Evolutionary conservation across 2,113 vertebrate genomes (phyloP).

Genomic region (Passer montanus): DNA sequence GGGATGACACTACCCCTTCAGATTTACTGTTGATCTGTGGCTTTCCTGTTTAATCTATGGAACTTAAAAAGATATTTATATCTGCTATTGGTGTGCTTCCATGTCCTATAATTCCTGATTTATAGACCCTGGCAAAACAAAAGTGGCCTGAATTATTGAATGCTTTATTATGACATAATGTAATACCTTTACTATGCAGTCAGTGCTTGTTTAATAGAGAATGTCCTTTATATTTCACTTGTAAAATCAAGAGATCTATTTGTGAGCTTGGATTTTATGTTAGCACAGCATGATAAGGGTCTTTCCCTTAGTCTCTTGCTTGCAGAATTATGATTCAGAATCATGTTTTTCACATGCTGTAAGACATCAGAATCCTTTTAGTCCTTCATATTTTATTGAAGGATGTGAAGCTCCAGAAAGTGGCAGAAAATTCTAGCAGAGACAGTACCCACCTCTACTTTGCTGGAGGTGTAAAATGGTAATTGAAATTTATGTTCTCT

Average conservation of each 20-base stretch:
- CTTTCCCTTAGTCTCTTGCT: neutral
- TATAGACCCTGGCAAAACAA: neutral
- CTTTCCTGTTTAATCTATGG: neutral
- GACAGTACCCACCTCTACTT: neutral
- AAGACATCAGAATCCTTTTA: neutral
- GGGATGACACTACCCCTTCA: neutral
- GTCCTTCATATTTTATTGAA: neutral
- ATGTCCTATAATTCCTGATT: neutral
- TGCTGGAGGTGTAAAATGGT: neutral
- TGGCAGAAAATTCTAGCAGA: neutral
- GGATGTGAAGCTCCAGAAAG: neutral
- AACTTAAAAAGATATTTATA: neutral
- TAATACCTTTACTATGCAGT: neutral
- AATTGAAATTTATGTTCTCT: neutral
- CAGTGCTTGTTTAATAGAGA: neutral
- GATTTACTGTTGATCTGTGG: neutral
- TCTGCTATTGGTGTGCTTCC: neutral
- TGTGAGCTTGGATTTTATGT: neutral
- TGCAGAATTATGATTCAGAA: neutral
- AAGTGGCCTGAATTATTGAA: neutral
- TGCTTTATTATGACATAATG: neutral
- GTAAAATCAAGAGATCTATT: neutral
- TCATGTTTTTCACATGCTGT: neutral
- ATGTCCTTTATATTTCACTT: neutral
- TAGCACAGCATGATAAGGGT: fast-evolving